phyloP scores from a whole-genome alignment of 2,888 invertebrate genomes.

The Rhaphigaster nebulosa region DNA sequence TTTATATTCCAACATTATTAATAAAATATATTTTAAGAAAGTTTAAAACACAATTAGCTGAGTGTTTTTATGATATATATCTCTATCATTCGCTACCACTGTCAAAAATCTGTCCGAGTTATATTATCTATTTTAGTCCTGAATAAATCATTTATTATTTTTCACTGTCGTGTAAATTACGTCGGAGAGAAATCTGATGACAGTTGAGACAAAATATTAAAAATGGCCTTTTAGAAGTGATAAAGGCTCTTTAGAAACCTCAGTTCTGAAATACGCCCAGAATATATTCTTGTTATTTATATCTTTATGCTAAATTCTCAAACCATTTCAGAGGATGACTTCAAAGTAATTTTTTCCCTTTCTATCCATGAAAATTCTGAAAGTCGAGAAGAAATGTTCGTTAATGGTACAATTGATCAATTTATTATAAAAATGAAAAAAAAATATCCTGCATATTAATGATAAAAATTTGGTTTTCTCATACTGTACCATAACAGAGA shows the following conservation, averaged over 20 bases:
- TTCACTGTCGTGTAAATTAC: background rate
- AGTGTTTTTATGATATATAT: background rate
- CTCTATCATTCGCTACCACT: background rate
- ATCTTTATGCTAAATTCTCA: conserved; percentile 27
- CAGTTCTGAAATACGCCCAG: background rate
- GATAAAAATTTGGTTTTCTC: no score
- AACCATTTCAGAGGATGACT: background rate
- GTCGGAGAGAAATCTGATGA: background rate
- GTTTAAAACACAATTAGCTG: background rate
- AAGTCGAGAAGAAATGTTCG: background rate
- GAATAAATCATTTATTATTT: background rate
- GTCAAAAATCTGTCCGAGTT: background rate
- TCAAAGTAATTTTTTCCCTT: background rate
- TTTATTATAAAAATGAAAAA: no score
- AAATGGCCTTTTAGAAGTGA: conserved; percentile 29
- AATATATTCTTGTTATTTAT: background rate
- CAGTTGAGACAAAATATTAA: conserved; percentile 15
- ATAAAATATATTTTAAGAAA: no score
- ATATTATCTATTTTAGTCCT: background rate
- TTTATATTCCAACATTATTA: no score
- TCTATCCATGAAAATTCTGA: background rate
- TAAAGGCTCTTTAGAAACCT: background rate
- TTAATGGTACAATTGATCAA: no score
- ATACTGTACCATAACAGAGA: no score
- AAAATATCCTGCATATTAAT: no score